Conservation (phyloP, 1,140 invertebrate species). For the Alviniconcha marisindica region DNA sequence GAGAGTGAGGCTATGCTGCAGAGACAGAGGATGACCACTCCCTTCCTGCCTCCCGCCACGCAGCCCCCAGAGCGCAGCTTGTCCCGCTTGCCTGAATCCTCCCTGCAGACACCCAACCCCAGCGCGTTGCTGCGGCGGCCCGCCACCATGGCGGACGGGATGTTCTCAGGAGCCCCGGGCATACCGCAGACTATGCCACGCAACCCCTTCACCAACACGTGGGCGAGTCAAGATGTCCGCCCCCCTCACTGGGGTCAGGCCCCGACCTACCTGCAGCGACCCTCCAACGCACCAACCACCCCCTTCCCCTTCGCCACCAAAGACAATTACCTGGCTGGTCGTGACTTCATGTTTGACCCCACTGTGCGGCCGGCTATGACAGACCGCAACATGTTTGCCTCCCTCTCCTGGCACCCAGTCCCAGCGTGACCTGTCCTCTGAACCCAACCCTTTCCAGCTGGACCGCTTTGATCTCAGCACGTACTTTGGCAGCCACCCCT, state of each 20-base stretch:
- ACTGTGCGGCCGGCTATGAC: slow-evolving; percentile 58
- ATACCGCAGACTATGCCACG: slow-evolving; percentile 65
- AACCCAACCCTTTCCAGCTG: slow-evolving; percentile 60
- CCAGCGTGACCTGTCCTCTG: slow-evolving; percentile 65
- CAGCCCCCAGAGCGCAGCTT: slow-evolving; percentile 43
- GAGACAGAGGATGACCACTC: slow-evolving; percentile 64
- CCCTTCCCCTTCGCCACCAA: slow-evolving; percentile 65
- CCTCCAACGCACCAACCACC: slow-evolving; percentile 54
- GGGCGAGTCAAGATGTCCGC: slow-evolving; percentile 68
- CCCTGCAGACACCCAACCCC: slow-evolving; percentile 59
- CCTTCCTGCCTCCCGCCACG: slow-evolving; percentile 61
- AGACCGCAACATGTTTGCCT: slow-evolving; percentile 69
- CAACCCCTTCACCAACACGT: slow-evolving; percentile 69
- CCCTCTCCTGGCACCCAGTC: slow-evolving; percentile 61
- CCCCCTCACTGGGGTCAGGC: slow-evolving; percentile 66
- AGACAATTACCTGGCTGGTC: slow-evolving; percentile 66
- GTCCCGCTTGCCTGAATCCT: slow-evolving; percentile 55
- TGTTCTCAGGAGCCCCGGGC: slow-evolving; percentile 60
- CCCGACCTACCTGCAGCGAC: slow-evolving; percentile 62
- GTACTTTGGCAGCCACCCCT: slow-evolving; percentile 69
- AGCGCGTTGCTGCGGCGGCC: slow-evolving; percentile 60
- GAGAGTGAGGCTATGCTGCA: slow-evolving; percentile 68
- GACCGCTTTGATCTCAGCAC: slow-evolving; percentile 69
- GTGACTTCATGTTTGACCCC: slow-evolving; percentile 72
- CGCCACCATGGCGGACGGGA: slow-evolving; percentile 64